Base-by-base conservation (phyloP, 2,113 vertebrate genomes). In the Asarcornis scutulata region DNA sequence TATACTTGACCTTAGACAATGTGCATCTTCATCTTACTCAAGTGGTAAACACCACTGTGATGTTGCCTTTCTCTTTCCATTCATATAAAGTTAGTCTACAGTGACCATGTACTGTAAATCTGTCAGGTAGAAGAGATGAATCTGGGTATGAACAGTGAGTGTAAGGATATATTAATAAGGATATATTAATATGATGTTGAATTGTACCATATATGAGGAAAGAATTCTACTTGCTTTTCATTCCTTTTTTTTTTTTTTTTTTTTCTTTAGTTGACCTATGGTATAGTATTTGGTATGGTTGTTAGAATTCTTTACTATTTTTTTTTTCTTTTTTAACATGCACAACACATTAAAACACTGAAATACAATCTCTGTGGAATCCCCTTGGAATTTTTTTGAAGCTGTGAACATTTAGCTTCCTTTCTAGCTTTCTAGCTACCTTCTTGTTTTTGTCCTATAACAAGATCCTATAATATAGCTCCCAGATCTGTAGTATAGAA, bases 371-470 rank as follows among this genome's bases (percentile, higher is more conserved):
- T 78, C 76, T 50, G 23, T 66, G 73, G 73, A 90, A 88, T 94
- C 69, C 56, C 56, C 68, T 75, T 81, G 42, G 64, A 64, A 48
- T 42, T 56, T 59, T 68, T 48, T 59, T 48, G n/a, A 69, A 48
- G 44, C 31, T 64, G 56, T 77, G 89, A 86, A 81, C 42, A 31
- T 81, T 93, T 86, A 74, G 23, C 86, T 93, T 83, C 40, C 38
- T 60, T 11, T 60, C 59, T 29, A 56, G 56, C 14, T 88, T 93
- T 94, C 80, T 84, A 86, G 52, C 12, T 78, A 82, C 73, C 52
- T 90, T 88, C 50, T 72, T 92, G 29, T 91, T 95, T 86, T 59
- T 95, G 66, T 90, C 62, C 31, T 63, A 50, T 72, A 93, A 83
- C 68, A 81, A 75, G 34, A 60, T 60, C 36, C 46, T 86, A 90